These are phyloP conservation scores for Prinia subflava DNA, from an alignment of 2,113 vertebrate genomes.

Conservation along the genomic window DNA sequence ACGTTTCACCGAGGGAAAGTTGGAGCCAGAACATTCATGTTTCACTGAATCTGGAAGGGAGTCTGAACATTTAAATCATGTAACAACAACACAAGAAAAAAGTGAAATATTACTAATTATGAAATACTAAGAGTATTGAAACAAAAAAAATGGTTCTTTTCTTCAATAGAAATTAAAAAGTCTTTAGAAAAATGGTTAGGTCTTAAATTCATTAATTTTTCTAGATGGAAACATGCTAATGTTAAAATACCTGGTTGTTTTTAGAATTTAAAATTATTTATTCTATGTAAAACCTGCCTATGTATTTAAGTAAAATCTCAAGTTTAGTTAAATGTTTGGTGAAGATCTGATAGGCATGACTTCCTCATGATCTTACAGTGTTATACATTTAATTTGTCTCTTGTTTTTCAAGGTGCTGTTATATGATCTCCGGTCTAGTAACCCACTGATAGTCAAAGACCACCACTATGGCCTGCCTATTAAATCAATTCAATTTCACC, in stretches of 20 bases:
- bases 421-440: slow-evolving; percentile 92
- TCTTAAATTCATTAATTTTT: not conserved
- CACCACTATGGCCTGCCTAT: slow-evolving; percentile 94
- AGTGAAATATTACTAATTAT: not conserved
- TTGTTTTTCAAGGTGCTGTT: slow-evolving; percentile 81
- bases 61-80: not conserved
- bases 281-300: not conserved
- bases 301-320: not conserved
- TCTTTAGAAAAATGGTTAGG: not conserved
- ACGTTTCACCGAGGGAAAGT: not conserved
- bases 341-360: not conserved
- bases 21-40: no score
- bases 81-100: not conserved
- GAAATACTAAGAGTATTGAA: not conserved
- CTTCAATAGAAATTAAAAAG: not conserved
- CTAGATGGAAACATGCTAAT: not conserved
- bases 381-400: not conserved
- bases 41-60: not conserved
- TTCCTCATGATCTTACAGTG: not conserved
- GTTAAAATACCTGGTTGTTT: not conserved
- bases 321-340: not conserved
- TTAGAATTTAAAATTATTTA: not conserved
- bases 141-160: rapidly evolving
- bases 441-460: slow-evolving; percentile 90
- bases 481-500: slow-evolving; percentile 88